A percentile compares a stretch with the other conserved stretches of the same genome.
These are phyloP conservation scores for Tinea pellionella DNA, from an alignment of 2,888 invertebrate species.

Conservation along the genomic window DNA sequence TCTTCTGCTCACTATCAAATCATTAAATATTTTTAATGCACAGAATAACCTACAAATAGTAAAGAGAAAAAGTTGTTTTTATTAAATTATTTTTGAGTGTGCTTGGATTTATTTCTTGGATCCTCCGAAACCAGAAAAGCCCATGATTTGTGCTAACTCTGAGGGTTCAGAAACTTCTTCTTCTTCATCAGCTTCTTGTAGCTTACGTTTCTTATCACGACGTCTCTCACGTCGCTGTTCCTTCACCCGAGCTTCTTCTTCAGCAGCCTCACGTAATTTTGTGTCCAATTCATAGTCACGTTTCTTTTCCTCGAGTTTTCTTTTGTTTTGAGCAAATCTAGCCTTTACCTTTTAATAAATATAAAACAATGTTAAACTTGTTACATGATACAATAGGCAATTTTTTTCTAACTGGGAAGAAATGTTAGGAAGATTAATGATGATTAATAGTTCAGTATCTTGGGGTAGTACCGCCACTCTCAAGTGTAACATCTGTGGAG, in stretches of 20 bases:
- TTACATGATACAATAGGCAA: no score
- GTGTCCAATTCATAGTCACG: slow-evolving; percentile 96
- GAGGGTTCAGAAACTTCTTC: slow-evolving; percentile 66
- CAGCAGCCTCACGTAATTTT: slow-evolving; percentile 90
- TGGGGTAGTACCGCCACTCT: no score
- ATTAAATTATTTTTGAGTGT: no score
- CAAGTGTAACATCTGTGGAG: no score
- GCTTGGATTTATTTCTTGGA: slow-evolving; percentile 74
- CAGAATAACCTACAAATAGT: no score
- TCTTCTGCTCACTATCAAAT: no score
- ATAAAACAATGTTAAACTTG: slow-evolving; percentile 1
- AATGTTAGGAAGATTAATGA: no score
- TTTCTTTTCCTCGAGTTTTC: slow-evolving; percentile 93
- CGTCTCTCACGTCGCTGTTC: slow-evolving; percentile 89
- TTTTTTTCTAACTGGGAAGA: no score
- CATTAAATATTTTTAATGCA: no score
- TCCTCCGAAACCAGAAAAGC: slow-evolving; percentile 92
- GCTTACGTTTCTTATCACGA: slow-evolving; percentile 88
- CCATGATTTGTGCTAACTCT: slow-evolving; percentile 93
- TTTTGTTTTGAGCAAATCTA: slow-evolving; percentile 92
- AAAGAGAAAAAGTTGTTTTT: no score
- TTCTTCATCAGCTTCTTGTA: slow-evolving; percentile 71
- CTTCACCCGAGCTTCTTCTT: slow-evolving; percentile 95
- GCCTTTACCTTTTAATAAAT: slow-evolving; percentile 74
- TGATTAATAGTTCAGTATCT: no score